Base-by-base conservation (phyloP, 2,797 vertebrate species). In the Sebastes melanostomus region DNA sequence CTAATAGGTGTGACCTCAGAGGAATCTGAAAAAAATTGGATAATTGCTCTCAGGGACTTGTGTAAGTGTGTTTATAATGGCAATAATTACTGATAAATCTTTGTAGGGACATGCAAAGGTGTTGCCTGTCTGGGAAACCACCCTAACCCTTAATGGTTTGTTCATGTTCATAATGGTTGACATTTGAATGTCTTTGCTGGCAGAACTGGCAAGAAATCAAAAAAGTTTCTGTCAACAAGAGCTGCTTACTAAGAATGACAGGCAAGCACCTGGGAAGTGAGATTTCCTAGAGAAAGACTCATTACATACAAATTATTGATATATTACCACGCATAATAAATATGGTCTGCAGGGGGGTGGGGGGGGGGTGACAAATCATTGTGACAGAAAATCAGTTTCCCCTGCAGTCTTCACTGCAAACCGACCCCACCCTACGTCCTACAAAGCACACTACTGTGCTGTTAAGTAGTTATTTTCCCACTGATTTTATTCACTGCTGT, bases 351-450 rank as follows among this genome's bases (percentile, higher is more conserved):
- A 69, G 80, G 8, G 8, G 2, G 13, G 12, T 38, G 12, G 25
- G 36, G 20, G 55, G 27, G 38, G 20, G 55, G 32, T 32, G 22
- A 61, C 72, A 38, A 63, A 67, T 66, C 29, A 6, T 6, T 66
- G 76, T 80, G 88, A 86, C 75, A 84, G 86, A 88, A 91, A 90
- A 86, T 90, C 83, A 18, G 52, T 88, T 84, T 54, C 71, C 68
- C 72, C 82, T 79, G 83, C 81, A 83, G 88, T 80, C 56, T 71
- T 36, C 67, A 32, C 70, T 81, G 79, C 52, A 91, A 80, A 84
- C 61, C 16, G 61, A 89, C 85, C 82, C 80, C 85, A 86, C 86
- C 86, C 85, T 50, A 55, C 34, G 66, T 24, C 66, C 63, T 25
- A 27, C 66, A 70, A 56, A 77, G 60, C 56, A 50, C 75, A 63